phyloP scores from a whole-genome alignment of 30 jellyfish, hydroid and myxozoan genomes.

The Aurelia sp. region DNA sequence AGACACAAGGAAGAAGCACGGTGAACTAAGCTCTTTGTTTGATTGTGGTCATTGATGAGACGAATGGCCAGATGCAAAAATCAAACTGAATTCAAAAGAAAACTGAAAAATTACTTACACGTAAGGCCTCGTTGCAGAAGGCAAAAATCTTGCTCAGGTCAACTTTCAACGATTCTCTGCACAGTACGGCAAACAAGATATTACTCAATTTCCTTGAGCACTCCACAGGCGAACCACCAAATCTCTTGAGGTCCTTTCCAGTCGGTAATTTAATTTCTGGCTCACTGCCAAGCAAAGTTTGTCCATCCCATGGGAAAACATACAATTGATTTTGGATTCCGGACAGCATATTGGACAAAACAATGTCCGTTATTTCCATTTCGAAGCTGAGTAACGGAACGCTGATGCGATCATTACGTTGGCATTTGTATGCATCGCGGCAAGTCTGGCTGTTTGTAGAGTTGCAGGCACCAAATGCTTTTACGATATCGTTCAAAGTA shows the following conservation, averaged over 20 bases:
- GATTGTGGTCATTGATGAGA: too few relatives aligned
- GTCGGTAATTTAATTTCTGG: slow-evolving; percentile 3
- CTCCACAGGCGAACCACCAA: slow-evolving; percentile 18
- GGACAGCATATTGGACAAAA: slow-evolving; percentile 63
- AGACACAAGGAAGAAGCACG: too few relatives aligned
- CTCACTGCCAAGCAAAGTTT: slow-evolving; percentile 4
- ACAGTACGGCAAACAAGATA: slow-evolving; percentile 60
- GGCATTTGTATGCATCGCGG: slow-evolving; percentile 58
- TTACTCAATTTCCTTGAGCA: slow-evolving; percentile 47
- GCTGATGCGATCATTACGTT: slow-evolving; percentile 56
- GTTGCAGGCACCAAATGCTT: slow-evolving; percentile 61
- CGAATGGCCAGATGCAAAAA: neutral
- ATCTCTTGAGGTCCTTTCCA: slow-evolving; percentile 4
- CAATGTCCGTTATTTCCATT: slow-evolving; percentile 73
- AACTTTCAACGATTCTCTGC: slow-evolving; percentile 63
- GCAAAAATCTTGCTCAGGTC: slow-evolving; percentile 45
- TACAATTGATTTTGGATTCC: slow-evolving; percentile 59
- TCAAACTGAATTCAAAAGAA: neutral
- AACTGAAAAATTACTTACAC: slow-evolving; percentile 2
- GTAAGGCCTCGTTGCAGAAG: slow-evolving; percentile 43
- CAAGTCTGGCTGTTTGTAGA: slow-evolving; percentile 33
- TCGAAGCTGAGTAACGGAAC: slow-evolving; percentile 71
- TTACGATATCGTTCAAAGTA: slow-evolving; percentile 36
- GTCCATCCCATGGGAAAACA: slow-evolving; percentile 62
- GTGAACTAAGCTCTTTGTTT: neutral